Percentiles rank a stretch among this genome's conserved stretches.
Evolutionary conservation across 2,797 vertebrate species (phyloP).

Genomic region (Taeniopygia guttata): DNA sequence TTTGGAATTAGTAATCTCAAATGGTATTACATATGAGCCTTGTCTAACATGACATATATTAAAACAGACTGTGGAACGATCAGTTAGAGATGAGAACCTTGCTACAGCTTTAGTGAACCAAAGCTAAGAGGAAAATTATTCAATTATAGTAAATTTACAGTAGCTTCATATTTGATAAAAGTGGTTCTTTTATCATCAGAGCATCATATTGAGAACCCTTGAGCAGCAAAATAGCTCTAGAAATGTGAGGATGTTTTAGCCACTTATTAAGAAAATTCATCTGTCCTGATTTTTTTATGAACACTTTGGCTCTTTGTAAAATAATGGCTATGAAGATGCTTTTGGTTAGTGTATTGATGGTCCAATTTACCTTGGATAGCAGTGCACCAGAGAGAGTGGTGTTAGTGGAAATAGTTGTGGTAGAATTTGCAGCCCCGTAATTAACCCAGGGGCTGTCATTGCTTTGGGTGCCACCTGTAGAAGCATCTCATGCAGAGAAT

Average conservation of each 20-base stretch:
- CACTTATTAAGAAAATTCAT: conserved; percentile 77
- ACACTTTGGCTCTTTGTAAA: conserved; percentile 30
- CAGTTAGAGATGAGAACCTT: conserved; percentile 75
- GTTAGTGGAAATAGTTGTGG: not conserved
- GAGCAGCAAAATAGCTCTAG: conserved; percentile 69
- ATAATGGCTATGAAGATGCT: conserved; percentile 21
- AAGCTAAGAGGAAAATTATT: conserved; percentile 83
- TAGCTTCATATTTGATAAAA: conserved; percentile 83
- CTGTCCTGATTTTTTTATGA: conserved; percentile 67
- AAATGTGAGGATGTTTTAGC: conserved; percentile 74
- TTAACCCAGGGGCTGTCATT: not conserved
- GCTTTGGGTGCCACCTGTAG: not conserved
- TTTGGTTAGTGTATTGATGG: conserved; percentile 8
- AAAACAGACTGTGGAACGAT: conserved; percentile 75
- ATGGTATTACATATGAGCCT: conserved; percentile 68
- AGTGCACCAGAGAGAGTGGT: not conserved
- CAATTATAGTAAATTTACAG: conserved; percentile 83
- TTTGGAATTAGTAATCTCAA: conserved; percentile 75
- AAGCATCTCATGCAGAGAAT: not conserved
- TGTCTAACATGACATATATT: conserved; percentile 77
- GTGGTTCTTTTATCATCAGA: conserved; percentile 78
- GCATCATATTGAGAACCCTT: conserved; percentile 73
- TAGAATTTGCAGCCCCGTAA: not conserved
- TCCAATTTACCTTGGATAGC: not conserved
- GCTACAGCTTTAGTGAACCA: conserved; percentile 78